Evolutionary conservation across 1,140 invertebrate species (phyloP), one percentile per base, ranked within the genome.

Genomic region (Spodoptera frugiperda): DNA sequence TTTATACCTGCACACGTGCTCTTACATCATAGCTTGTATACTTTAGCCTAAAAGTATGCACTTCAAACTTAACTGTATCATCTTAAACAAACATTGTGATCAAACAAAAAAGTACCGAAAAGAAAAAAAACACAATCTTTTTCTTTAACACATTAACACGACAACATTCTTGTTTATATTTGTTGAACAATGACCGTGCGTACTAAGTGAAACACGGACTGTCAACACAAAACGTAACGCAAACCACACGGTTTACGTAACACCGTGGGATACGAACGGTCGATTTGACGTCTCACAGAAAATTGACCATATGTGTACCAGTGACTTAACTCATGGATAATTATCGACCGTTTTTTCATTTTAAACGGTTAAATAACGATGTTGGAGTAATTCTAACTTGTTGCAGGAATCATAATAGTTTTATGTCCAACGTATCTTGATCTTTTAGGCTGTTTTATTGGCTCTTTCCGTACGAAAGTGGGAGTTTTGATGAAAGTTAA

Each of bases 231-330:
- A 48, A 59, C 71, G 54, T 25, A 61, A 49, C 71, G 55, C 21
- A 46, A 61, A 61, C 55, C 55, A 57, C 44, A 48, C 9, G 17
- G 54, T 73, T 73, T 63, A 61, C 67, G 67, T 70, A 70, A 70
- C 25, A 70, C 55, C 76, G 76, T 77, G 76, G 76, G 76, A 72
- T 30, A 63, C 54, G 17, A 61, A 53, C 46, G 54, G 25, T 71
- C 49, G 49, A 77, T 77, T 61, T 71, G 48, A 59, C 76, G 68
- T 53, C 49, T 77, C 55, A 51, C 10, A 77, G 53, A 77, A 72
- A 63, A 71, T 77, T 54, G 67, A 71, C 76, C 71, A 53, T 72
- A 71, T 72, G 68, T 71, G 67, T 63, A 63, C 67, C 25, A 77
- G 14, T 25, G 30, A 73, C 71, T 55, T 59, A 73, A 73, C 44